Base-by-base conservation (phyloP, 1,140 invertebrate species). In the Apocrypta bakeri region DNA sequence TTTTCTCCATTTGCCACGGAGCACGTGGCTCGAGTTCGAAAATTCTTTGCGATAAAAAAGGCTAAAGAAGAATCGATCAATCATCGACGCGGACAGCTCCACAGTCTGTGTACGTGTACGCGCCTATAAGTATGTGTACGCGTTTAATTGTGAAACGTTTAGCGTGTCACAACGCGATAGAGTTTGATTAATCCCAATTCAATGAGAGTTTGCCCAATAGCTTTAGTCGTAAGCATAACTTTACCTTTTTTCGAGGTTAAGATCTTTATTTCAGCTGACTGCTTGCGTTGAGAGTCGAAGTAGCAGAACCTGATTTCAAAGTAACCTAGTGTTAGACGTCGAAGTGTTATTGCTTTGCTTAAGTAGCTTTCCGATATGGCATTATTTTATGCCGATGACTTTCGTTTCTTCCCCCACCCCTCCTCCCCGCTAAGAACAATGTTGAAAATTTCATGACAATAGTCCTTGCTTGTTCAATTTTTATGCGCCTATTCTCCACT, bases 211-310 rank as follows among this genome's bases (percentile, higher is more conserved):
- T 40, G 12, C 37, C 24, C 37, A 77, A 64, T 2, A 21, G 25
- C 61, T 78, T 79, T 73, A 25, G 29, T 25, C 64, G 25, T 29
- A 17, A 74, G 33, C 66, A n/a, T n/a, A 29, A 69, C 68, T 64
- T 77, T 73, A 77, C n/a, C 31, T 37, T 74, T 68, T 80, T 79
- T 72, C 77, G 75, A 78, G 68, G 75, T 78, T 82, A 73, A 83
- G 75, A 79, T 83, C 69, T 83, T 79, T 83, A 82, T 82, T 72
- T 12, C 27, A 14, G 56, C 24, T 21, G 8, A 25, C 56, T n/a
- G n/a, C n/a, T n/a, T n/a, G n/a, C n/a, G n/a, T n/a, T n/a, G n/a
- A n/a, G n/a, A 1, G 2, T 37, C 69, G 33, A 9, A 37, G 33
- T n/a, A n/a, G n/a, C n/a, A 37, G 64, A 82, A 82, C 66, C 56